Conservation (phyloP, 1,140 invertebrate species). For the Polypedilum pembai region DNA sequence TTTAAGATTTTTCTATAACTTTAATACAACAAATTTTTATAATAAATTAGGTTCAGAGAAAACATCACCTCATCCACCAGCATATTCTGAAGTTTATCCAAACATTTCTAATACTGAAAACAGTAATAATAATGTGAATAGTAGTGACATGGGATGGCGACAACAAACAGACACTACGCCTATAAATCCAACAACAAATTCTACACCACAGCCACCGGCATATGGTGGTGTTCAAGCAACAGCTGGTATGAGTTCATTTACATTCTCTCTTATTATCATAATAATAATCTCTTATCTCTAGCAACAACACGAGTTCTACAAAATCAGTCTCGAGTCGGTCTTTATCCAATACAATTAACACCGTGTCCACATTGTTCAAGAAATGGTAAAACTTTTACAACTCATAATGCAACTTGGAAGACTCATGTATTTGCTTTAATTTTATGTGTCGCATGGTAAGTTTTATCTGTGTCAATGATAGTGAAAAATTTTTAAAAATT, state of each 20-base stretch:
- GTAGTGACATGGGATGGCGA: background rate
- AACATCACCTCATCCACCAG: background rate
- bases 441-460: background rate
- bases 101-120: background rate
- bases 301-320: background rate
- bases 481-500: background rate
- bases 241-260: background rate
- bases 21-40: too few species aligned
- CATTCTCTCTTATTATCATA: background rate
- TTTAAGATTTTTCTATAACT: too few species aligned
- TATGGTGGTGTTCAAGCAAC: background rate
- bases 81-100: slow-evolving; percentile 14
- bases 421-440: background rate
- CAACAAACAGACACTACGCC: background rate
- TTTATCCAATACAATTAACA: background rate
- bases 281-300: background rate
- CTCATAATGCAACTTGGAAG: background rate
- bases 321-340: background rate
- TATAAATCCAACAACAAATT: background rate
- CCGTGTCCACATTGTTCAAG: background rate
- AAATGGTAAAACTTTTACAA: background rate
- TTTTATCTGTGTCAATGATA: background rate
- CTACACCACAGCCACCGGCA: background rate
- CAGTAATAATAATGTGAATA: background rate
- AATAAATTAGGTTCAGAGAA: background rate